Base-by-base conservation (phyloP, 2,888 invertebrate species). In the Apamea monoglypha region DNA sequence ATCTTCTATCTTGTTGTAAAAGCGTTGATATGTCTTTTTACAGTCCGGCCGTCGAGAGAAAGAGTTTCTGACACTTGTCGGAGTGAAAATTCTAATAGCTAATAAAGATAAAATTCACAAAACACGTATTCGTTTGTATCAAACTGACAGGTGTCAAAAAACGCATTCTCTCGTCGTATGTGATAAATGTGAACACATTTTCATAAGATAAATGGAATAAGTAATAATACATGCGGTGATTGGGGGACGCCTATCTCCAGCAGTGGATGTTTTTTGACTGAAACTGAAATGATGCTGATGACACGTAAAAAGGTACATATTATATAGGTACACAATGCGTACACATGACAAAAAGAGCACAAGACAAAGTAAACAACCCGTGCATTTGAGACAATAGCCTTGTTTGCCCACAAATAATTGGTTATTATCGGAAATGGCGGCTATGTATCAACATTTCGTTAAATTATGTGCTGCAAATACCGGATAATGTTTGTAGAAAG, bases 361-460 rank as follows among this genome's bases (percentile, higher is more conserved):
- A 85, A 86, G 53, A 68, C 25, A 66, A 40, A 59, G 50, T 63
- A 71, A 85, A 83, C 56, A 67, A 74, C 18, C 50, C 47, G 14
- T 73, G 83, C 74, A 78, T 77, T 71, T 63, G 76, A 76, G 29
- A 70, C 77, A 74, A 79, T 85, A 72, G 72, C 78, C 67, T 76
- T 84, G 80, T 88, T 80, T 84, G 47, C 40, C 18, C 72, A 72
- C 80, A 80, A 87, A 88, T 89, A 80, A 80, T 82, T 71, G 77
- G 74, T 84, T 80, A 84, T 87, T 86, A 84, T 78, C 73, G 82
- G 74, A 77, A 88, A 86, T 83, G 67, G 87, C 14, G 29, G 83
- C 74, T 2, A 86, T 84, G 64, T 87, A 76, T 85, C 84, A 85
- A 87, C 76, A 87, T 80, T 87, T 76, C 72, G 87, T 59, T 71